Base-by-base conservation (phyloP, 53 echinoderm and acorn worm genomes). In the Mesocentrotus franciscanus region DNA sequence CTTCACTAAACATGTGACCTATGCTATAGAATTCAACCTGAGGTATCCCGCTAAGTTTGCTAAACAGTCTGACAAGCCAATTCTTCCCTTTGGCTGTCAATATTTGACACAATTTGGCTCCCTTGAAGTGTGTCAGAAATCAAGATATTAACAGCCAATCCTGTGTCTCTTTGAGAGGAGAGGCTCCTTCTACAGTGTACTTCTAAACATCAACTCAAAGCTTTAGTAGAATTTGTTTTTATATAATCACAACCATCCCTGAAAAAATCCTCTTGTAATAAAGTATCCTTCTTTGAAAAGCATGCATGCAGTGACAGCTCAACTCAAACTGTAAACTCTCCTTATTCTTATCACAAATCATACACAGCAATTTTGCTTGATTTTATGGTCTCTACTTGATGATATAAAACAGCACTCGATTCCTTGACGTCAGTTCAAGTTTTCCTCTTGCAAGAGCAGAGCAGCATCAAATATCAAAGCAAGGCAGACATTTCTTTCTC, bases 51-150 rank as follows among this genome's bases (percentile, higher is more conserved):
- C 85, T 55, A 56, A 29, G 24, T 85, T 56, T n/a, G 11, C 58
- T 57, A n/a, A 58, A 42, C 18, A 84, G 84, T 57, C 13, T 57
- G 87, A 87, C 87, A 56, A 87, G n/a, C 87, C 11, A 87, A 58
- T 57, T 58, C 58, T 57, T 59, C 27, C 58, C 58, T 87, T 87
- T 11, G 14, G 57, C n/a, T 87, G 58, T 87, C 56, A 29, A 87
- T 87, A 57, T 13, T 58, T 87, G 87, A 87, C 56, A 58, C 26
- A 49, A 58, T 12, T 27, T 59, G 87, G 87, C 87, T 87, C 56
- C 58, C 29, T 87, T 29, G 58, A 87, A 87, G 56, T n/a, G 56
- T 87, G 87, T 14, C 87, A 11, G 34, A 87, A 57, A 57, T 58
- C 56, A 24, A 56, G 10, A 20, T 58, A 58, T 13, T 58, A 56